Evolutionary conservation across 2,797 vertebrate genomes (phyloP).

Genomic region (Sparidentex hasta): DNA sequence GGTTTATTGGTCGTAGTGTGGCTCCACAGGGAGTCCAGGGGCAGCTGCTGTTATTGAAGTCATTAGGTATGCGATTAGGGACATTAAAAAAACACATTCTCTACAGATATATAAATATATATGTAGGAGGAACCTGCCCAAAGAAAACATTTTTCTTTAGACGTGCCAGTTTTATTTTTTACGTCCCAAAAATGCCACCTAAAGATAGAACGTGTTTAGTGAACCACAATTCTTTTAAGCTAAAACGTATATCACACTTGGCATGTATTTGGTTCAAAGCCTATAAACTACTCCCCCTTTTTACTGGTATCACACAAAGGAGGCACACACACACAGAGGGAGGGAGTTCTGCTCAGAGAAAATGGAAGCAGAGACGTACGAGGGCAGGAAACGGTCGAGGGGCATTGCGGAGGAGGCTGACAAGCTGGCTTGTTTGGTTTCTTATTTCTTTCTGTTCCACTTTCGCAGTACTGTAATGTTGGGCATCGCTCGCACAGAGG

Average conservation of each 20-base stretch:
- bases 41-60: constrained; percentile 52
- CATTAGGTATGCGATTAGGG: constrained; percentile 19
- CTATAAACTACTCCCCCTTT: neutral
- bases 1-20: constrained; percentile 38
- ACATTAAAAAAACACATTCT: constrained; percentile 19
- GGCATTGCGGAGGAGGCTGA: constrained; percentile 58
- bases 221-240: constrained; percentile 14
- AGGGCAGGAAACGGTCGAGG: constrained; percentile 8
- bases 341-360: constrained; percentile 14
- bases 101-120: neutral
- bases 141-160: constrained; percentile 13
- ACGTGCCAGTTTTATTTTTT: constrained; percentile 5
- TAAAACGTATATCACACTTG: neutral
- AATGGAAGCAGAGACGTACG: constrained; percentile 11
- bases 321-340: constrained; percentile 2
- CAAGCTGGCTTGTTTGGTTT: constrained; percentile 78
- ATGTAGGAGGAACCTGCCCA: neutral
- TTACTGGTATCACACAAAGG: neutral
- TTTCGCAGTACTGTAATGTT: constrained; percentile 73
- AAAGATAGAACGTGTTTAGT: neutral
- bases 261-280: neutral
- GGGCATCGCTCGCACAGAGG: constrained; percentile 21
- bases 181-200: neutral
- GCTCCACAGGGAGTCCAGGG: constrained; percentile 22
- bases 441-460: constrained; percentile 48